Conservation (phyloP, 2,888 invertebrate genomes). For the Tipula lateralis region DNA sequence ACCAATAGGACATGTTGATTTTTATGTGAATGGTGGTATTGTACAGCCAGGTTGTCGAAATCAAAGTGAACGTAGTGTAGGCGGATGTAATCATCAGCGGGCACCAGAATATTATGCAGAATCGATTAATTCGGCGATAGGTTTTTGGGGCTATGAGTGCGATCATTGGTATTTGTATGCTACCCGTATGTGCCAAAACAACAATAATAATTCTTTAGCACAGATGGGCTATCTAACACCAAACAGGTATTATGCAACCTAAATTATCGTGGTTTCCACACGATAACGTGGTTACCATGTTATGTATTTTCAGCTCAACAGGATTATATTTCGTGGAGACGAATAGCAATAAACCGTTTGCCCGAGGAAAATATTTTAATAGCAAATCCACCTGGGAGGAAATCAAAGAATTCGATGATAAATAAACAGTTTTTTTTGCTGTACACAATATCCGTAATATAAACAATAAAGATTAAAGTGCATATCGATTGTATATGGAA, state of each 20-base stretch:
- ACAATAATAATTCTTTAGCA: conserved; percentile 39
- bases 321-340: conserved; percentile 54
- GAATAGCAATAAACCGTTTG: conserved; percentile 49
- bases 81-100: conserved; percentile 57
- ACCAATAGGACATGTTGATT: conserved; percentile 53
- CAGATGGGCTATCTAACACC: conserved; percentile 54
- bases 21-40: conserved; percentile 56
- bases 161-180: conserved; percentile 52
- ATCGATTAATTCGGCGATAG: conserved; percentile 51
- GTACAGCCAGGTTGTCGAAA: conserved; percentile 56
- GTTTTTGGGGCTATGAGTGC: conserved; percentile 57
- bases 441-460: background rate
- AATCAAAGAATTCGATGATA: background rate
- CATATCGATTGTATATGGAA: background rate
- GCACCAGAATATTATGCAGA: conserved; percentile 58
- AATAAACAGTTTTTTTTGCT: conserved; percentile 34
- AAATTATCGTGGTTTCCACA: too few relatives aligned
- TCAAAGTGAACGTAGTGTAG: conserved; percentile 39
- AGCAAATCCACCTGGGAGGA: background rate
- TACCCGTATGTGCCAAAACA: conserved; percentile 50
- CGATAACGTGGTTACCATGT: too few relatives aligned
- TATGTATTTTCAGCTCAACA: conserved; percentile 48
- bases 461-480: background rate
- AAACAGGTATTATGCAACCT: conserved; percentile 45
- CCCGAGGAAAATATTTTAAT: conserved; percentile 42